phyloP scores from a whole-genome alignment of 2,797 vertebrate species.

The Sebastes iracundus region DNA sequence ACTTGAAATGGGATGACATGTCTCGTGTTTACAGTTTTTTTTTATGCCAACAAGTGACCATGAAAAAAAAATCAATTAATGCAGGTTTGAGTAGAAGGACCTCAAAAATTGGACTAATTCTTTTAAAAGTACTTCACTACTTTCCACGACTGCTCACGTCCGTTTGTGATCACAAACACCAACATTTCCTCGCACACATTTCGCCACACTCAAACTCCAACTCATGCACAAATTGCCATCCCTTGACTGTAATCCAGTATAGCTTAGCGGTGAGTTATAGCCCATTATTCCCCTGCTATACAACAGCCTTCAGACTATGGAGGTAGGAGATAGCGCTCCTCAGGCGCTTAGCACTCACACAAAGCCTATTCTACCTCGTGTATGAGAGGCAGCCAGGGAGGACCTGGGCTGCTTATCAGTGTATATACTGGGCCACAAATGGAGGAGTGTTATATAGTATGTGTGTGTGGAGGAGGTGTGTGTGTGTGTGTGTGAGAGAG shows the following conservation, averaged over 20 bases:
- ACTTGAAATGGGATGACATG: too few species aligned
- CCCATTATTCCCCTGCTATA: constrained; percentile 63
- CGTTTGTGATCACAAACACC: neutral
- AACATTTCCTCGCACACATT: neutral
- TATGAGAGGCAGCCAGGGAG: constrained; percentile 47
- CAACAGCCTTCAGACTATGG: constrained; percentile 60
- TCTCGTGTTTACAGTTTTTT: neutral
- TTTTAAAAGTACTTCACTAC: neutral
- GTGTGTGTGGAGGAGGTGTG: constrained; percentile 10
- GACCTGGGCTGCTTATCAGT: constrained; percentile 65
- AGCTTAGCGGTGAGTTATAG: constrained; percentile 68
- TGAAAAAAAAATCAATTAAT: neutral
- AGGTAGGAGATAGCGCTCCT: constrained; percentile 65
- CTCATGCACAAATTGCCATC: constrained; percentile 42
- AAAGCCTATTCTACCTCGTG: constrained; percentile 58
- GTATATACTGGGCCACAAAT: constrained; percentile 50
- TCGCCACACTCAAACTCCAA: neutral
- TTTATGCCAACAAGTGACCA: neutral
- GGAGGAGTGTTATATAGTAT: constrained; percentile 9
- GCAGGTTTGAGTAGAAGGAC: neutral
- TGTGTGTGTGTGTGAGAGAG: neutral
- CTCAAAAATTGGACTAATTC: neutral
- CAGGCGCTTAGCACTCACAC: constrained; percentile 56
- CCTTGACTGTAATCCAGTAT: constrained; percentile 60
- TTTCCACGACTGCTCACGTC: neutral